Evolutionary conservation across 2,113 vertebrate genomes (phyloP).

Genomic region (Tympanuchus pallidicinctus): DNA sequence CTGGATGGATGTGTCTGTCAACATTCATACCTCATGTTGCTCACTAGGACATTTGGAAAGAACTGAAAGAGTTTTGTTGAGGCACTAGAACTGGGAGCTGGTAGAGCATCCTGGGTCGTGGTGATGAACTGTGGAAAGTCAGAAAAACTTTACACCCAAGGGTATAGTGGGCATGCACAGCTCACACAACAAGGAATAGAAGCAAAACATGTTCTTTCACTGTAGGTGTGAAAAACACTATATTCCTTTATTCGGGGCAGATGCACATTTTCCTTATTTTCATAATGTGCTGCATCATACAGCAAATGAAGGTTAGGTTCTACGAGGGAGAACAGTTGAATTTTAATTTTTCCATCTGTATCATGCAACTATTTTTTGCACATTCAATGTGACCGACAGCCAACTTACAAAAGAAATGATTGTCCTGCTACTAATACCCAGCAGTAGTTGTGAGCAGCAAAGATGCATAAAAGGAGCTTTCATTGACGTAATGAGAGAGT

Average conservation of each 20-base stretch:
- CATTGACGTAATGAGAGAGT: neutral
- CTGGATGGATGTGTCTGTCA: neutral
- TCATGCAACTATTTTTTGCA: neutral
- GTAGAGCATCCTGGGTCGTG: neutral
- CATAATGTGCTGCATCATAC: neutral
- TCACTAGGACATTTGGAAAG: neutral
- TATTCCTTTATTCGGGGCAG: neutral
- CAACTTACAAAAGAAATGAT: neutral
- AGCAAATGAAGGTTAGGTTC: neutral
- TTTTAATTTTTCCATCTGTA: neutral
- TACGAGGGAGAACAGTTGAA: neutral
- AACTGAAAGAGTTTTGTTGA: neutral
- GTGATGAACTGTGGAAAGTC: neutral
- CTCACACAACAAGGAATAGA: neutral
- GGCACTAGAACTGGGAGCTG: neutral
- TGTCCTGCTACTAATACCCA: neutral
- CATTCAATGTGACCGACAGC: neutral
- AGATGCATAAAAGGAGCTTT: neutral
- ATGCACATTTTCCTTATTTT: neutral
- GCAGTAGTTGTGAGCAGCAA: neutral
- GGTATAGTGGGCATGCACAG: neutral
- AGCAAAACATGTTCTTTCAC: accelerated
- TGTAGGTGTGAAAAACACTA: neutral
- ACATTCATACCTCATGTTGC: neutral
- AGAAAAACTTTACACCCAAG: neutral